These are phyloP conservation scores for Psammodynastes pulverulentus DNA, from an alignment of 2,113 vertebrate species.

Conservation along the genomic window DNA sequence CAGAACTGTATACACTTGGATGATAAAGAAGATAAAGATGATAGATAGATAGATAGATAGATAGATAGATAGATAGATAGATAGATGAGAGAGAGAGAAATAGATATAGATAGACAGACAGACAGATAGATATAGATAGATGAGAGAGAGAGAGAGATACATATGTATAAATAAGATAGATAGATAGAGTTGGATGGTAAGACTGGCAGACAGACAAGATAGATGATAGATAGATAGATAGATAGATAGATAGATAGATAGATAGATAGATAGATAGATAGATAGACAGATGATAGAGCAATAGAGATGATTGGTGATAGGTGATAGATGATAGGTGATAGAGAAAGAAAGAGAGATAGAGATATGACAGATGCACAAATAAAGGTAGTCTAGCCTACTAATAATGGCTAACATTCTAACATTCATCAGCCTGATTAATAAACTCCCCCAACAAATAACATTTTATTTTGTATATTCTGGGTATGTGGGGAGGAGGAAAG, in stretches of 20 bases:
- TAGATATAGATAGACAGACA: slow-evolving; percentile 40
- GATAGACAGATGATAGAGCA: not conserved
- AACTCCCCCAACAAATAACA: slow-evolving; percentile 55
- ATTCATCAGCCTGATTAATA: slow-evolving; percentile 58
- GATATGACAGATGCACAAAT: slow-evolving; percentile 56
- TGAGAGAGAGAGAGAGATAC: no score
- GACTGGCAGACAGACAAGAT: no score
- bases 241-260: no score
- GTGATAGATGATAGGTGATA: not conserved
- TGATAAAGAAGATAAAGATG: no score
- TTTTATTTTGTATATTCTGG: slow-evolving; percentile 7
- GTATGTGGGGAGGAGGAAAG: not conserved
- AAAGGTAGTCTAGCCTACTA: slow-evolving; percentile 35
- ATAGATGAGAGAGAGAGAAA: not conserved
- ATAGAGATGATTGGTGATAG: slow-evolving; percentile 22
- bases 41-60: not conserved
- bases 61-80: slow-evolving; percentile 34
- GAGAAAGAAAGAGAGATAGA: not conserved
- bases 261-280: no score
- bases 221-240: no score
- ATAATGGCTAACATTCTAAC: slow-evolving; percentile 38
- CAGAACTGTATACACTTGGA: no score
- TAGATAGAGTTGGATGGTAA: no score
- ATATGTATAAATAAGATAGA: no score
- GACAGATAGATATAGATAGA: not conserved